Base-by-base conservation (phyloP, 2,113 vertebrate species). In the Sturnus vulgaris region DNA sequence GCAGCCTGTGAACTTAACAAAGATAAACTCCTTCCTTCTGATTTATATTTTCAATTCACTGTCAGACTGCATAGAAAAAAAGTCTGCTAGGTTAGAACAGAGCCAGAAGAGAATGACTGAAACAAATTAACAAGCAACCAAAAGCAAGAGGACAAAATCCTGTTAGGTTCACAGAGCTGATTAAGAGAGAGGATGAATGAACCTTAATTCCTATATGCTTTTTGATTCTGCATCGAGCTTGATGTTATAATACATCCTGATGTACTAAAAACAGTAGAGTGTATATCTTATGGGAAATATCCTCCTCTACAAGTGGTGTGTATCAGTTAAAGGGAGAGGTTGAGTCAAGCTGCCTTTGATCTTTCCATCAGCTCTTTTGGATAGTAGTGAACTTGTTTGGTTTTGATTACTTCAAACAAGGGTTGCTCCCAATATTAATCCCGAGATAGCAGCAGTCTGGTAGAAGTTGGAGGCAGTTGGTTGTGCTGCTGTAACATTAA, bases 21-120 rank as follows among this genome's bases (percentile, higher is more conserved):
- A 90, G 52, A 20, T 44, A 35, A 93, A 47, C 25, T 66, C 50
- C 15, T 91, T 92, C 28, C 23, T 82, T 91, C 59, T 44, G 68
- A 56, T 66, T 93, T 94, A 46, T 93, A 30, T 66, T 91, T 95
- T 82, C 71, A 90, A 35, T 94, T 89, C 55, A 77, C 15, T 71
- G 12, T 72, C 27, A 57, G 66, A 64, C 19, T 1, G 0, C 31
- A 65, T 19, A 37, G 19, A 53, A 47, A 42, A 39, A n/a, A 52
- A 28, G 7, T 50, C 49, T 82, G 19, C 39, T 82, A 46, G 57
- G 47, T 73, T 69, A 82, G 49, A 60, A 37, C 3, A 92, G 27
- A 71, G 39, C 8, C 47, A 77, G 33, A 73, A 87, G 12, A 77
- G 39, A 95, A 66, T 49, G 11, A 50, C 17, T 59, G 56, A 90